Evolutionary conservation across 2,888 invertebrate species (phyloP), one percentile per base, ranked within the genome.

Genomic region (Lasioglossum malachurum): DNA sequence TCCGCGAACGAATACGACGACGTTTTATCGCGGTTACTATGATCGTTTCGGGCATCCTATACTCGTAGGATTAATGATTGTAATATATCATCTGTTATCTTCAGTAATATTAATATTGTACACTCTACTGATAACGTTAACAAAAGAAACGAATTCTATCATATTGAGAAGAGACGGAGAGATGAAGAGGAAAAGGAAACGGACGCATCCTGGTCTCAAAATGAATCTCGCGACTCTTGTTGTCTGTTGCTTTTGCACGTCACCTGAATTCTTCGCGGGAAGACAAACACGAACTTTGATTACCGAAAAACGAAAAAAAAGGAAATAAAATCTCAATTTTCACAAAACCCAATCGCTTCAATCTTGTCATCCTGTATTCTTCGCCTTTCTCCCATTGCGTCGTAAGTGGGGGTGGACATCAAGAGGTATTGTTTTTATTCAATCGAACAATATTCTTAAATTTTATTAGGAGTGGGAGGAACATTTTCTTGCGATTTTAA

Each of bases 11-110:
- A 75, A 71, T 64, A 14, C 67, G 82, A 77, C 64, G 72, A 79
- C 64, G 72, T 80, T 78, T 78, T 53, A 74, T 85, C 78, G 67
- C 78, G 81, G 38, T 57, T 78, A 84, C 64, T 27, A 84, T 69
- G 23, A 78, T 75, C 78, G 10, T 78, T 77, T 57, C 80, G 46
- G 77, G 83, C 78, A 86, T 88, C 84, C 91, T 90, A 90, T 84
- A 89, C 80, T 90, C 90, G 87, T 92, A 92, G 90, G 90, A 92
- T 93, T 91, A 91, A 90, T 90, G 88, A 90, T 92, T 94, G 94
- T 94, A 94, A 94, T 93, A 93, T 94, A 94, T 95, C 93, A 92
- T 91, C 94, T 94, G 95, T 95, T 95, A 95, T 94, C 91, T 92
- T 93, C 92, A 93, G 92, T 93, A 94, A 90, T 93, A 93, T 93